Evolutionary conservation across 37 sponge, comb jelly and placozoan species (phyloP).

Genomic region (Bolinopsis microptera): DNA sequence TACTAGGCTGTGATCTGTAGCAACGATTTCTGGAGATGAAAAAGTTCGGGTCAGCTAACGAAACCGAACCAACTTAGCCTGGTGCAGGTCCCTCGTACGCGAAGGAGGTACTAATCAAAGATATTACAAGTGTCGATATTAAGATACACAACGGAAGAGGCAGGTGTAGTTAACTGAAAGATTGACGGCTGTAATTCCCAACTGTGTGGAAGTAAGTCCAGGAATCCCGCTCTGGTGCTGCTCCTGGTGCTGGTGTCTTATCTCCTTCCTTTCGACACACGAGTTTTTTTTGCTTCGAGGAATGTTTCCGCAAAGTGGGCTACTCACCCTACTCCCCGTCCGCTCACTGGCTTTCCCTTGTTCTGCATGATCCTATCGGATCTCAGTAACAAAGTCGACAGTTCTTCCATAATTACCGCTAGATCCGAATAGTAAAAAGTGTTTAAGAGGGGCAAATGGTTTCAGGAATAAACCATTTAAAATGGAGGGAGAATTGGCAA

Average conservation of each 20-base stretch:
- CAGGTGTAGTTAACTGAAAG: neutral
- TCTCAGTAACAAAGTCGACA: neutral
- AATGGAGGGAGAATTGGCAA: neutral
- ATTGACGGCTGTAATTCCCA: neutral
- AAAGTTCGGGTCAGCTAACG: slow-evolving; percentile 12
- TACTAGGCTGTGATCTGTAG: slow-evolving; percentile 45
- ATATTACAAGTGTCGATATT: neutral
- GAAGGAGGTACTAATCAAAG: neutral
- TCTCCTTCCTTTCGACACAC: neutral
- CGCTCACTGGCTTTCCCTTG: neutral
- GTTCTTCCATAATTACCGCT: too few species aligned
- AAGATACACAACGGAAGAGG: neutral
- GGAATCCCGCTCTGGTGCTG: neutral
- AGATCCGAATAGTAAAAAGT: neutral
- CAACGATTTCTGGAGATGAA: slow-evolving; percentile 47
- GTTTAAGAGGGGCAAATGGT: neutral
- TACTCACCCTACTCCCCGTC: neutral
- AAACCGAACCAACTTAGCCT: neutral
- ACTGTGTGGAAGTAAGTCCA: neutral
- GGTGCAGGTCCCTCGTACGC: neutral
- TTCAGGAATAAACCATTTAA: neutral
- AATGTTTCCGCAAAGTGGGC: slow-evolving; percentile 53
- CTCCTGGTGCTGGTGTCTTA: too few species aligned
- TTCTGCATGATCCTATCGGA: neutral
- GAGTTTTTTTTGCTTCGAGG: slow-evolving; percentile 11